phyloP scores from a whole-genome alignment of 1,140 invertebrate genomes.

The Orchestia grillus region DNA sequence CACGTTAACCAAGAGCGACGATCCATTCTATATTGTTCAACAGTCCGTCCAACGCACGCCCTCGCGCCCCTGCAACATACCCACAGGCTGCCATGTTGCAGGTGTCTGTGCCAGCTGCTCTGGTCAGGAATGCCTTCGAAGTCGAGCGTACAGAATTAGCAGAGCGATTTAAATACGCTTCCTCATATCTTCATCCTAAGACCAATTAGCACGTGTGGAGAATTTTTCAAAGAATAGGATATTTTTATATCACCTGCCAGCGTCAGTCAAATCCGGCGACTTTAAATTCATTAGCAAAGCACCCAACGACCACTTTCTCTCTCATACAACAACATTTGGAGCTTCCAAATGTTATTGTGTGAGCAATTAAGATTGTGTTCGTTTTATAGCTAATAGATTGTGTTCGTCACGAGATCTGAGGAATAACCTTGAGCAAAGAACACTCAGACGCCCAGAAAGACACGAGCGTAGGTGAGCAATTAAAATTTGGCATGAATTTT shows the following conservation, averaged over 20 bases:
- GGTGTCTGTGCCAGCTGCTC: not conserved
- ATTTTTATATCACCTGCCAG: not conserved
- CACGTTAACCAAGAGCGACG: too few species aligned
- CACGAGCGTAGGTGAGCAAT: not conserved
- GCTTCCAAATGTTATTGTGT: not conserved
- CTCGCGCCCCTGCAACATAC: not conserved
- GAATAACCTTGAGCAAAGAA: not conserved
- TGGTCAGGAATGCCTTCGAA: not conserved
- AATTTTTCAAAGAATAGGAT: not conserved
- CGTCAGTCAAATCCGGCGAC: not conserved
- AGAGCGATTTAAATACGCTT: not conserved
- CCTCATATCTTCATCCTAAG: not conserved
- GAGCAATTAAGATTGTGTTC: too few species aligned
- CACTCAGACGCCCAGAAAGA: not conserved
- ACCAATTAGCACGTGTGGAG: not conserved
- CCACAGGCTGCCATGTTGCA: not conserved
- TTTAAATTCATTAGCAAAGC: not conserved
- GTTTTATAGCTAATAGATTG: not conserved
- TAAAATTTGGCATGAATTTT: not conserved
- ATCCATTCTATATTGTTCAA: too few species aligned
- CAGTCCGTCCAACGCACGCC: too few species aligned
- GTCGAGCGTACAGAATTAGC: not conserved
- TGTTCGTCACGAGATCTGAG: not conserved
- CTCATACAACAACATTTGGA: not conserved
- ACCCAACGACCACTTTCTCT: not conserved